Percentiles rank a stretch among this genome's conserved stretches.
Conservation (phyloP, 2,888 invertebrate genomes). For the Siphonodentalium dalli region DNA sequence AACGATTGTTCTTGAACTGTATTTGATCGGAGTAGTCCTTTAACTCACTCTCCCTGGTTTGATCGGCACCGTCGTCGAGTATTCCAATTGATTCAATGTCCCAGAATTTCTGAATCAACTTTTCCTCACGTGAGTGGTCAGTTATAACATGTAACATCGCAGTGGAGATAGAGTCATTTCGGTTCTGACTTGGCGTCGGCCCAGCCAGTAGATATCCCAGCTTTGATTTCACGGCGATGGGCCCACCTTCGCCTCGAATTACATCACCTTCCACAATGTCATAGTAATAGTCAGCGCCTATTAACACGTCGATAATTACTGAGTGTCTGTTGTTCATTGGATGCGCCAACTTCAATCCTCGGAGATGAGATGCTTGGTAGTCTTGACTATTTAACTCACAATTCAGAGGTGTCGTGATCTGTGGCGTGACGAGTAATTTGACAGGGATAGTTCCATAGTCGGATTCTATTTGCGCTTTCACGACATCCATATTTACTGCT, state of each 20-base stretch:
- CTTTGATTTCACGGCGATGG: slow-evolving; percentile 26
- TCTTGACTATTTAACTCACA: neutral
- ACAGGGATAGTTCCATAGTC: slow-evolving; percentile 14
- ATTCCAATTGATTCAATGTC: slow-evolving; percentile 21
- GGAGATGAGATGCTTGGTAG: slow-evolving; percentile 7
- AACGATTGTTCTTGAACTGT: neutral
- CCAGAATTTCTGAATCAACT: slow-evolving; percentile 21
- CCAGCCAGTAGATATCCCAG: slow-evolving; percentile 26
- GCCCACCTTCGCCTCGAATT: slow-evolving; percentile 23
- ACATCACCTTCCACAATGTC: slow-evolving; percentile 20
- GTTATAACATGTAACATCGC: slow-evolving; percentile 8
- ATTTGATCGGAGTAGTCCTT: neutral
- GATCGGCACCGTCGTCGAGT: neutral
- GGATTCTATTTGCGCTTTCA: slow-evolving; percentile 11
- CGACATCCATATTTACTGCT: slow-evolving; percentile 1
- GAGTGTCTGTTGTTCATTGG: slow-evolving; percentile 3
- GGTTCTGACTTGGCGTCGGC: neutral
- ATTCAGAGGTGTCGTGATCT: slow-evolving; percentile 21
- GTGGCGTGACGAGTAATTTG: slow-evolving; percentile 24
- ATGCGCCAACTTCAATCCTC: slow-evolving; percentile 22
- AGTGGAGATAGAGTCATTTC: neutral
- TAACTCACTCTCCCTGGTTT: neutral
- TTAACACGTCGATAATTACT: slow-evolving; percentile 20
- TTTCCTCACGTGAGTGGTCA: slow-evolving; percentile 1
- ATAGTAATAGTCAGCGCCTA: slow-evolving; percentile 31